Evolutionary conservation across 2,113 vertebrate species (phyloP).

Genomic region (Dipodomys spectabilis): DNA sequence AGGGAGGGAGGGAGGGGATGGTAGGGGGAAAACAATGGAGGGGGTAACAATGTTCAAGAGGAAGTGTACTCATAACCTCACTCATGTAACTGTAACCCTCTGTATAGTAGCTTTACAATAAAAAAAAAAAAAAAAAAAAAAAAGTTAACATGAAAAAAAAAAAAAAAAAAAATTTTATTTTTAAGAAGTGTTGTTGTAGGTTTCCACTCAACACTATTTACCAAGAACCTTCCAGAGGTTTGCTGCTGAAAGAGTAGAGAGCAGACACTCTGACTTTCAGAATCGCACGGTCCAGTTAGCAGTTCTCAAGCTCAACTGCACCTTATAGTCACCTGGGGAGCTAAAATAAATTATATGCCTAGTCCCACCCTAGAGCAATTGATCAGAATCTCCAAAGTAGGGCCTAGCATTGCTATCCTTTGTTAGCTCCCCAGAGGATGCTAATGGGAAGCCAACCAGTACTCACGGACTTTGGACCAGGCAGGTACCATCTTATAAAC

Average conservation of each 20-base stretch:
- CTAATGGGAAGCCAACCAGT: slow-evolving; percentile 23
- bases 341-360: background rate
- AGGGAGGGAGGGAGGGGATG: too few species aligned
- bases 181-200: background rate
- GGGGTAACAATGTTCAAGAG: too few species aligned
- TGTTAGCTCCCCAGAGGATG: slow-evolving; percentile 7
- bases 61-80: too few species aligned
- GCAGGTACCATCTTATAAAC: background rate
- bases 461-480: background rate
- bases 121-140: too few species aligned
- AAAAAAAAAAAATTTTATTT: background rate
- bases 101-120: too few species aligned
- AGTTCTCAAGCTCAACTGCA: background rate
- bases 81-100: too few species aligned
- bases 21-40: too few species aligned
- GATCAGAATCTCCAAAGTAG: slow-evolving; percentile 26
- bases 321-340: slow-evolving; percentile 15
- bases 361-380: slow-evolving; percentile 17
- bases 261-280: background rate
- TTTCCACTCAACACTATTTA: background rate
- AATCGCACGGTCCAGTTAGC: background rate
- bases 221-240: background rate
- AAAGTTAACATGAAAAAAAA: too few species aligned
- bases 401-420: background rate
- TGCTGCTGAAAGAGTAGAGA: background rate